Conservation (phyloP, 2,888 invertebrate genomes). For the Macrophya alboannulata region DNA sequence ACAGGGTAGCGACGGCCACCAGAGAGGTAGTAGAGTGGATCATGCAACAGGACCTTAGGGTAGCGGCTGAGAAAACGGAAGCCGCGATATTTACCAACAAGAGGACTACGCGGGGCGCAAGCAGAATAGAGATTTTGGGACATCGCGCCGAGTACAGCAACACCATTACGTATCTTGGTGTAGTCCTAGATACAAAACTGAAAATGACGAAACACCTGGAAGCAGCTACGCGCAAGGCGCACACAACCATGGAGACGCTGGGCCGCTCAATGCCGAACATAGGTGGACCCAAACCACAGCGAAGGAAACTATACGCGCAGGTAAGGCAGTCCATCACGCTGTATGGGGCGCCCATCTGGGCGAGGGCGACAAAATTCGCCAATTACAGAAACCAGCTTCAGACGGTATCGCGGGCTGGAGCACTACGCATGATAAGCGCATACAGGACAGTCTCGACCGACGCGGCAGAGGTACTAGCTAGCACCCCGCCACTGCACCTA, state of each 20-base stretch:
- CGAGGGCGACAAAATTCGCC: not conserved
- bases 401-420: conserved; percentile 47
- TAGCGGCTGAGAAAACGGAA: conserved; percentile 56
- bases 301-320: not conserved
- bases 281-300: not conserved
- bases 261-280: conserved; percentile 6
- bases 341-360: conserved; percentile 54
- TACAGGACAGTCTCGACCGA: conserved; percentile 41
- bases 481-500: not conserved
- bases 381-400: conserved; percentile 45
- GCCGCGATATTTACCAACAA: conserved; percentile 41
- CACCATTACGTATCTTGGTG: conserved; percentile 62
- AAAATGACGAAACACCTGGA: conserved; percentile 59
- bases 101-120: conserved; percentile 39
- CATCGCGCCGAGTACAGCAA: not conserved
- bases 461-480: not conserved
- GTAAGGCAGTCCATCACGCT: not conserved
- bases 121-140: not conserved
- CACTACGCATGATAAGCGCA: conserved; percentile 56
- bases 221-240: not conserved
- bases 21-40: conserved; percentile 57
- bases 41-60: conserved; percentile 46
- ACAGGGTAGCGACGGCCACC: conserved; percentile 53
- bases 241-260: not conserved
- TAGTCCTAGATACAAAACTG: conserved; percentile 57